Evolutionary conservation across 2,113 vertebrate species (phyloP), one percentile per base, ranked within the genome.

Genomic region (Pollimyrus isidori): DNA sequence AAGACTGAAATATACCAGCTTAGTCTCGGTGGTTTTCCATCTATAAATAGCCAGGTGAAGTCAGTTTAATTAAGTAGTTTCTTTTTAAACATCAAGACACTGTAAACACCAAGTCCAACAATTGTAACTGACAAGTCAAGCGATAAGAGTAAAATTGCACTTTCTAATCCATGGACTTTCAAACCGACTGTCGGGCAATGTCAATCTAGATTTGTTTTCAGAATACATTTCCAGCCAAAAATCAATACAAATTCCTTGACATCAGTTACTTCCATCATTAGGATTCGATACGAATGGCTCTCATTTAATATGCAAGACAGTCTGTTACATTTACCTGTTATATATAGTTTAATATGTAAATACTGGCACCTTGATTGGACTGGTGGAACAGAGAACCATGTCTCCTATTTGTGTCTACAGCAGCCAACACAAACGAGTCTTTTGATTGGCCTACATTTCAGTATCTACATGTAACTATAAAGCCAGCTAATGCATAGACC

Each of bases 51-150:
- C 39, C 45, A 84, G 82, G 46, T 84, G 76, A 85, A 52, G 84
- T 50, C 21, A 87, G 45, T 21, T 87, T n/a, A 53, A 35, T 53
- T 6, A 52, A 52, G 23, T 35, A 21, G 23, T 46, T 46, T 26
- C 7, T 56, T 42, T 26, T 35, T 87, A 17, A 53, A 42, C 85
- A 17, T 19, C 17, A 26, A 39, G 53, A 53, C 50, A 52, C 35
- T 86, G 84, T 53, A 26, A 26, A 35, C 19, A 21, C 50, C 15
- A 30, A 87, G 26, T 87, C 50, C 85, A 87, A 56, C 85, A 53
- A 86, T 17, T 53, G 50, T 35, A 87, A 87, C 17, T 56, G 85
- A 86, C 83, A 86, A 86, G n/a, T 86, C 23, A 86, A 30, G 83
- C 45, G 83, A 86, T 56, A 39, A 39, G 85, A 26, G 30, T 87